Evolutionary conservation across 2,888 invertebrate species (phyloP).

Genomic region (Tenthredo amoena): DNA sequence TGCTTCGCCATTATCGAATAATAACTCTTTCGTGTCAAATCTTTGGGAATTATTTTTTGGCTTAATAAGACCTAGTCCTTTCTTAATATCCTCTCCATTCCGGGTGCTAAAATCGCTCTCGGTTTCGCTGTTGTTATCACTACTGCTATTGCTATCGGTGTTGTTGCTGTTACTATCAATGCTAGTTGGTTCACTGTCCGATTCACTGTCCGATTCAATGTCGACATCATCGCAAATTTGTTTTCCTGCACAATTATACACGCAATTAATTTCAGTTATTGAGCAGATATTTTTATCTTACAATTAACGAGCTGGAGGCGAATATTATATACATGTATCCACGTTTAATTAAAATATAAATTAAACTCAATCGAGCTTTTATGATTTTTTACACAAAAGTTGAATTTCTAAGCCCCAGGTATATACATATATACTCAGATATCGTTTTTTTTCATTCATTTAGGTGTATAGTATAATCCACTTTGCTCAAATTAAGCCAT

Average conservation of each 20-base stretch:
- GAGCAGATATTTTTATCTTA: no score
- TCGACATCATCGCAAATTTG: background rate
- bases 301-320: no score
- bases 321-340: no score
- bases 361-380: no score
- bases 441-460: background rate
- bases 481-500: background rate
- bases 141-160: constrained; percentile 3
- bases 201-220: no score
- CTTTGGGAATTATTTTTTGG: background rate
- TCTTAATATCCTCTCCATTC: background rate
- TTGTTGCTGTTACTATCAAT: background rate
- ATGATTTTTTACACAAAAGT: no score
- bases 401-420: no score
- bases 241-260: constrained; percentile 8
- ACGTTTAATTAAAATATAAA: no score
- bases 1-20: background rate
- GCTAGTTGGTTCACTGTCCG: constrained; percentile 24
- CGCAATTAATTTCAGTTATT: background rate
- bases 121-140: background rate
- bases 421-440: no score
- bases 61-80: background rate
- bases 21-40: background rate
- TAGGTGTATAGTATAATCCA: background rate
- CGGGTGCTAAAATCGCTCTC: background rate